Evolutionary conservation across 2,888 invertebrate species (phyloP).

Genomic region (Andrena minutula): DNA sequence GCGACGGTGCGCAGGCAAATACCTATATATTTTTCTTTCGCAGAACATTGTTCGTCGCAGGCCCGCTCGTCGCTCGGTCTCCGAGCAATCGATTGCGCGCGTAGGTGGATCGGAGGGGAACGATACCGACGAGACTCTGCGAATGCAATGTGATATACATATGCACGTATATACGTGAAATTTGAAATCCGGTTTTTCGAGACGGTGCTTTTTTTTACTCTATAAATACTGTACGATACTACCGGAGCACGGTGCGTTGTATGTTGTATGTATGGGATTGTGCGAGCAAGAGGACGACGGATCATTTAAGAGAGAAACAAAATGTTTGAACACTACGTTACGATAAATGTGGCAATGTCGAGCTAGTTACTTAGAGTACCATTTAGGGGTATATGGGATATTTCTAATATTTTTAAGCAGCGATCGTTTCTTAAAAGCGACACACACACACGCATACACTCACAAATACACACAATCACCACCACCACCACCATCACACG

Average conservation of each 20-base stretch:
- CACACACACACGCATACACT: not conserved
- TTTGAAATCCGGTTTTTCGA: conserved; percentile 76
- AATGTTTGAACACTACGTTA: conserved; percentile 72
- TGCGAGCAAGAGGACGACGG: conserved; percentile 64
- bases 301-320: conserved; percentile 58
- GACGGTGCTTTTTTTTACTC: conserved; percentile 82
- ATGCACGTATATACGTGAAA: conserved; percentile 68
- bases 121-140: conserved; percentile 27
- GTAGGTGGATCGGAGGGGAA: not conserved
- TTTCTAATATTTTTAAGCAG: conserved; percentile 78
- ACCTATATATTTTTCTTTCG: conserved; percentile 63
- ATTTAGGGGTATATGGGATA: conserved; percentile 81
- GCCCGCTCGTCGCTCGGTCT: conserved; percentile 40
- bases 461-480: not conserved
- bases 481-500: not conserved
- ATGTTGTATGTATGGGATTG: conserved; percentile 58
- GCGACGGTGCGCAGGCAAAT: conserved; percentile 23
- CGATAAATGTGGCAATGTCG: conserved; percentile 82
- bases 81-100: not conserved
- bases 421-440: conserved; percentile 66
- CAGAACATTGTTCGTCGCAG: conserved; percentile 1
- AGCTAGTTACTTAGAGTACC: conserved; percentile 82
- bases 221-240: conserved; percentile 80
- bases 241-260: conserved; percentile 72
- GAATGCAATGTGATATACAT: conserved; percentile 76